Conservation (phyloP, 2,888 invertebrate genomes). For the Heterodera filipjevi region DNA sequence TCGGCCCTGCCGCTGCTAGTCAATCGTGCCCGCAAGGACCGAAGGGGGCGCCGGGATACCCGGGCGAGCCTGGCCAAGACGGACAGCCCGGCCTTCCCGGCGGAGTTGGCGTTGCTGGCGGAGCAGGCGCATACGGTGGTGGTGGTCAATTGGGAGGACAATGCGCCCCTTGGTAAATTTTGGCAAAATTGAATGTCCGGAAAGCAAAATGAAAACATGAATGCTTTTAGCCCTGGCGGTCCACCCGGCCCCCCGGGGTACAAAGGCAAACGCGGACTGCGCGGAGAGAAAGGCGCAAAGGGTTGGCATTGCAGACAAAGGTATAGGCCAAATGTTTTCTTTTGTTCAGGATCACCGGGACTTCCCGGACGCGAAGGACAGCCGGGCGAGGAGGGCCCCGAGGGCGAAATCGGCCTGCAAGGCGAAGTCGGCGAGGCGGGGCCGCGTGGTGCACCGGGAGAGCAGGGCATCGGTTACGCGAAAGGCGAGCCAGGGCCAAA, state of each 20-base stretch:
- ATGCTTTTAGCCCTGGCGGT: conserved; percentile 54
- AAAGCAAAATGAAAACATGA: conserved; percentile 43
- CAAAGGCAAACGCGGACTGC: conserved; percentile 58
- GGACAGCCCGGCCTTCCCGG: conserved; percentile 51
- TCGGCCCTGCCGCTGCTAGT: not conserved
- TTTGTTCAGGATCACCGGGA: not conserved
- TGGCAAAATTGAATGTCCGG: not conserved
- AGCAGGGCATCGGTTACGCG: conserved; percentile 29
- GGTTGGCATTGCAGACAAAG: conserved; percentile 9
- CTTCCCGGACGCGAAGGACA: conserved; percentile 50
- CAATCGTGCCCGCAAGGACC: conserved; percentile 49
- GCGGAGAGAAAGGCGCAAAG: conserved; percentile 58
- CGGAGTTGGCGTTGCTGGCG: conserved; percentile 15
- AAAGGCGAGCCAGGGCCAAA: conserved; percentile 36
- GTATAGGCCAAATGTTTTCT: not conserved
- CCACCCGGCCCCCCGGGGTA: conserved; percentile 49
- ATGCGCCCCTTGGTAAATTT: not conserved
- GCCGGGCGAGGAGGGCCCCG: conserved; percentile 31
- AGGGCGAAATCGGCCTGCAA: conserved; percentile 26
- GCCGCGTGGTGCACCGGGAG: conserved; percentile 34
- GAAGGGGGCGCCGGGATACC: conserved; percentile 40
- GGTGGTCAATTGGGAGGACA: not conserved
- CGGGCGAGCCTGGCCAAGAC: conserved; percentile 40
- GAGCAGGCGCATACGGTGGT: not conserved
- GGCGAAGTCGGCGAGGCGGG: conserved; percentile 26